These are phyloP conservation scores for Philhelius pedissequus DNA, from an alignment of 2,888 invertebrate species.

Conservation along the genomic window DNA sequence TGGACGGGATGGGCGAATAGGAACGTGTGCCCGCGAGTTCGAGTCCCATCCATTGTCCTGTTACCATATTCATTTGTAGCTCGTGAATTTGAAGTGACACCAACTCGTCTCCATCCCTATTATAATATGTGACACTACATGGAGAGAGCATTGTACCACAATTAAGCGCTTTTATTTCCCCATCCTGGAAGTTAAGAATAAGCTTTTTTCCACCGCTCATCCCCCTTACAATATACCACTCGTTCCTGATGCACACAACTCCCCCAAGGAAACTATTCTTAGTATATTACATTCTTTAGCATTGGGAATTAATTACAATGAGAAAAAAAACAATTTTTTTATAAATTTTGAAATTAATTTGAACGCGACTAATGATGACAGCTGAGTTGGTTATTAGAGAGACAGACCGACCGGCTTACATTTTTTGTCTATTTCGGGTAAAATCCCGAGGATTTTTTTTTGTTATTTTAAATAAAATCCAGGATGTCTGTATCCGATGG, in stretches of 20 bases:
- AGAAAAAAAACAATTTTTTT: background rate
- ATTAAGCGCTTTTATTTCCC: slow-evolving; percentile 38
- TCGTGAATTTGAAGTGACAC: slow-evolving; percentile 55
- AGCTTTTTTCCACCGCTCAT: slow-evolving; percentile 1
- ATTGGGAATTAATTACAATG: slow-evolving; percentile 34
- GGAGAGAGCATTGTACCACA: slow-evolving; percentile 50
- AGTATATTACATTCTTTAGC: slow-evolving; percentile 32
- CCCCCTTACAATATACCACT: background rate
- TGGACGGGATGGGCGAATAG: slow-evolving; percentile 10
- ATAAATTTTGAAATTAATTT: background rate
- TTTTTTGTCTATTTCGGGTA: background rate
- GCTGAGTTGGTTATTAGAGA: slow-evolving; percentile 15
- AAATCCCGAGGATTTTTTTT: background rate
- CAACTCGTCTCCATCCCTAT: slow-evolving; percentile 25
- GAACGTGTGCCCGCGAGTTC: slow-evolving; percentile 7
- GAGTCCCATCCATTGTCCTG: slow-evolving; percentile 51
- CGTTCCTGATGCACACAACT: background rate
- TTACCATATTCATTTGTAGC: slow-evolving; percentile 49
- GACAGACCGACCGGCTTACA: background rate
- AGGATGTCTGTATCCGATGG: slow-evolving; percentile 47
- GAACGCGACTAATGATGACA: slow-evolving; percentile 26
- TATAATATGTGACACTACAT: slow-evolving; percentile 23
- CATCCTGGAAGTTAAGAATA: slow-evolving; percentile 30
- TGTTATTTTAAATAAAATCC: slow-evolving; percentile 19
- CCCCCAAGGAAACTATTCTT: slow-evolving; percentile 20